Conservation (phyloP, 2,888 invertebrate genomes). For the Ephialtes manifestator region DNA sequence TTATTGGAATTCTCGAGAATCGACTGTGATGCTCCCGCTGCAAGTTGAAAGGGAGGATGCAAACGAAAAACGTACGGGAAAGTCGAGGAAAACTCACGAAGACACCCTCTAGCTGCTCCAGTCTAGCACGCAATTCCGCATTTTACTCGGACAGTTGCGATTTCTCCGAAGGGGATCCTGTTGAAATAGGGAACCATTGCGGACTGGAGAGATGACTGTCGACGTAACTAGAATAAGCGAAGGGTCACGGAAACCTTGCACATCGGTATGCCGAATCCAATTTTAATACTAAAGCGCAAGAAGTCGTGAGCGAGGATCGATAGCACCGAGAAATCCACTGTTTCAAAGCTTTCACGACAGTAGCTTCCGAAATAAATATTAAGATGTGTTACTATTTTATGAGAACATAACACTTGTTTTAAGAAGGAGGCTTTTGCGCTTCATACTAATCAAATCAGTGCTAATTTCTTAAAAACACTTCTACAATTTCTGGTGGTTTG, state of each 20-base stretch:
- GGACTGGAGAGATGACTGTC: constrained; percentile 19
- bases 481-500: no score
- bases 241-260: constrained; percentile 38
- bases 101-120: constrained; percentile 4
- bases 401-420: background rate
- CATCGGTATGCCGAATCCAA: constrained; percentile 69
- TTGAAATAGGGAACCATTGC: constrained; percentile 4
- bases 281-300: constrained; percentile 69
- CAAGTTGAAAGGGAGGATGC: constrained; percentile 62
- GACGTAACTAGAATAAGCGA: constrained; percentile 52
- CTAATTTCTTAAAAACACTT: no score
- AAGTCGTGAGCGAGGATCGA: background rate
- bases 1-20: constrained; percentile 67
- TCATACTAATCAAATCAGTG: no score
- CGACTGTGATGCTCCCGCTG: constrained; percentile 66
- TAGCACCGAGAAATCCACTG: constrained; percentile 55
- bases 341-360: constrained; percentile 35
- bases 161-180: constrained; percentile 36
- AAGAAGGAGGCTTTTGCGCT: no score
- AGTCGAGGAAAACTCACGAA: constrained; percentile 28
- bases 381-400: background rate
- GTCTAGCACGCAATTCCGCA: constrained; percentile 62
- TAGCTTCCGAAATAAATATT: background rate
- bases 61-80: constrained; percentile 58
- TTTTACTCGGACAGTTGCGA: constrained; percentile 63